Percentiles rank a stretch among this genome's conserved stretches.
phyloP scores from a whole-genome alignment of 1,140 invertebrate species.

The Hyles euphorbiae region DNA sequence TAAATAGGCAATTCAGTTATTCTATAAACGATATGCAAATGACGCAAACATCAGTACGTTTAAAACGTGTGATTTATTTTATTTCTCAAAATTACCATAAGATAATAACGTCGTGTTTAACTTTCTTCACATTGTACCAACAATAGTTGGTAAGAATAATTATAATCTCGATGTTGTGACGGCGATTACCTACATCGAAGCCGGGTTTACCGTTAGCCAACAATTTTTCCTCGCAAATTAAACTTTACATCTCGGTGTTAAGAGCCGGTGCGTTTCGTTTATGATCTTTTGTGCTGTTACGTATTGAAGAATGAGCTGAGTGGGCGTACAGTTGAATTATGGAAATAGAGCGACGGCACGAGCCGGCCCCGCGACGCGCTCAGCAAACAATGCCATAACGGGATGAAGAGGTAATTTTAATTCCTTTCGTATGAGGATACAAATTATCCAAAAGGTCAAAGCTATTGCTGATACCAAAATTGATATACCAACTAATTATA shows the following conservation, averaged over 20 bases:
- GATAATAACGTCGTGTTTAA: conserved; percentile 2
- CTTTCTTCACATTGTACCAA: conserved; percentile 1
- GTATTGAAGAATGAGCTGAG: conserved; percentile 55
- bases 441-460: conserved; percentile 4
- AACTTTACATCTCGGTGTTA: conserved; percentile 37
- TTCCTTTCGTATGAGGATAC: conserved; percentile 16
- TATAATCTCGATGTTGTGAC: conserved; percentile 38
- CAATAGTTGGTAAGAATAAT: conserved; percentile 8
- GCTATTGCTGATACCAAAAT: neutral
- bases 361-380: conserved; percentile 34
- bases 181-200: conserved; percentile 41
- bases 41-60: too few relatives aligned
- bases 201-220: conserved; percentile 15
- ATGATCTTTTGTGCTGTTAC: conserved; percentile 12
- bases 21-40: conserved; percentile 7
- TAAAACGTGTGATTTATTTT: too few relatives aligned
- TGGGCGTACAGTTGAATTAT: conserved; percentile 65
- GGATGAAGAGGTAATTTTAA: conserved; percentile 49
- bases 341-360: conserved; percentile 62
- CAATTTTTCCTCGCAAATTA: conserved; percentile 26
- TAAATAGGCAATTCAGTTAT: too few relatives aligned
- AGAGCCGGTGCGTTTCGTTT: conserved; percentile 21
- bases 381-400: conserved; percentile 67
- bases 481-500: too few relatives aligned
- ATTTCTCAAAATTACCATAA: conserved; percentile 3